Percentiles rank a stretch among this genome's conserved stretches.
Conservation (phyloP, 2,113 vertebrate genomes). For the human (Homo sapiens) region GRCh38 chr2:157766001-157766500, state of each 20-base stretch:
- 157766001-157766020: slow-evolving; percentile 99
- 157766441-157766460: neutral
- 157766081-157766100: slow-evolving; percentile 95
- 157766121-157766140: slow-evolving; percentile 99
- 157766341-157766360: neutral
- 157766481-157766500: neutral
- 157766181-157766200: slow-evolving; percentile 98
- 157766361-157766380: neutral
- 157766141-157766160: slow-evolving; percentile 98
- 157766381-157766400: neutral
- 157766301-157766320: neutral
- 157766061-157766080: slow-evolving; percentile 94
- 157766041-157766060: slow-evolving; percentile 94
- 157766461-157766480: neutral
- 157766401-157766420: neutral
- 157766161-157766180: slow-evolving; percentile 99
- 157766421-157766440: neutral
- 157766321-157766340: neutral
- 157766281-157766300: neutral
- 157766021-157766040: slow-evolving; percentile 97
- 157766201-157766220: slow-evolving; percentile 29
- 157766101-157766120: slow-evolving; percentile 97
- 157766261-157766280: neutral
- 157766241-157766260: neutral
- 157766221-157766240: neutral